These are phyloP conservation scores for Regulus satrapa DNA, from an alignment of 2,113 vertebrate genomes.

Conservation along the genomic window DNA sequence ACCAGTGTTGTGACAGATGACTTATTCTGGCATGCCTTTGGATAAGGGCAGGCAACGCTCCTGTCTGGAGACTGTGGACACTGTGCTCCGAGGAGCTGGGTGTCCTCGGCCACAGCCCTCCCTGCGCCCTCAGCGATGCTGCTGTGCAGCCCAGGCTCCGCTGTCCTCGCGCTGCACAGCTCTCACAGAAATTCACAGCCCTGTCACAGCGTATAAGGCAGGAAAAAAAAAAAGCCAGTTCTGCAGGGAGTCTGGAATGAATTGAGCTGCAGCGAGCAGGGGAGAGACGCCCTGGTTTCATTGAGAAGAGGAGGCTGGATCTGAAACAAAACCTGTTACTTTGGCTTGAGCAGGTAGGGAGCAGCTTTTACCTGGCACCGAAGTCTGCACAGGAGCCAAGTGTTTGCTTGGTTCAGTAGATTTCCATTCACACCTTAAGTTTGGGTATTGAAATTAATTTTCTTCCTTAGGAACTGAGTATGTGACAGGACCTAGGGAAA, in stretches of 20 bases:
- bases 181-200: not conserved
- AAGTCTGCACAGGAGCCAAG: not conserved
- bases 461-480: not conserved
- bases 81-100: rapidly evolving
- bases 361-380: not conserved
- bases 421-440: not conserved
- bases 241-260: not conserved
- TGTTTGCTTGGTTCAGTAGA: not conserved
- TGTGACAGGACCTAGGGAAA: not conserved
- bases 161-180: not conserved
- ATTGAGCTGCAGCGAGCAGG: not conserved
- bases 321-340: not conserved
- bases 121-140: not conserved
- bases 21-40: not conserved
- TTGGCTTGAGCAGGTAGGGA: not conserved
- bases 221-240: not conserved
- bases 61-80: not conserved
- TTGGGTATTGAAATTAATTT: not conserved
- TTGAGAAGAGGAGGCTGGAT: not conserved
- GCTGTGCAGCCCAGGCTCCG: not conserved
- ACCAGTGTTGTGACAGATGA: not conserved
- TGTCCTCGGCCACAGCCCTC: rapidly evolving
- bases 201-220: not conserved
- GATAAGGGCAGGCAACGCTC: not conserved
- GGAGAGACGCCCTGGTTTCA: not conserved